Base-by-base conservation (phyloP, 1,140 invertebrate species). In the silkworm (Bombyx mori) region DNA sequence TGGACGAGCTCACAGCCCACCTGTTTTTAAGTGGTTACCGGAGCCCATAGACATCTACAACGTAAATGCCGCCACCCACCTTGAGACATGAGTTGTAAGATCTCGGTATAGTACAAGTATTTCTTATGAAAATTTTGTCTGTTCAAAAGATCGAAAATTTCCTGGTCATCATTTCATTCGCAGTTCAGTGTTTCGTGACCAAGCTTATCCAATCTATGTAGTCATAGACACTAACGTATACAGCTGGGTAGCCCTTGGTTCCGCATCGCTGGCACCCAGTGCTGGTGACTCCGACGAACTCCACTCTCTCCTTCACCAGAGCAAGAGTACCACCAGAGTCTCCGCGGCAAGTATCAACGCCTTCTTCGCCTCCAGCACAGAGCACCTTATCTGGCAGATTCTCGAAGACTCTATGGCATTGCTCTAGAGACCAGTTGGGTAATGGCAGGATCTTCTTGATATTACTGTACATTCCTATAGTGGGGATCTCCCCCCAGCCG, bases 281-380 rank as follows among this genome's bases (percentile, higher is more conserved):
- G 54, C 69, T 52, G 52, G 63, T 44, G 35, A 69, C 47, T 58
- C 62, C 35, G 47, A 45, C 45, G 42, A 64, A 18, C 22, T 64
- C 62, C 8, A 56, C 43, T 7, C 52, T 54, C 10, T 64, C 52
- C 3, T 43, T n/a, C 2, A 67, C 48, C 8, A 61, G 57, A 7
- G 55, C 60, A 8, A 73, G 44, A 7, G 70, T 67, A 2, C 70
- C 70, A 0, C 70, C 70, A 8, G 67, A 69, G 51, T 73, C 70
- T 6, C 70, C 70, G 10, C 61, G 55, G 51, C 71, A 73, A 9
- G 71, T 61, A 8, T 73, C 71, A 7, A 63, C 35, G 6, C 54
- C 58, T 3, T 60, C 53, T 26, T 60, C 48, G 0, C 61, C 66
- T 7, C 66, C 71, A 7, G 68, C 71, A 26, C 71, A 73, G 8